phyloP scores from a whole-genome alignment of 1,140 invertebrate genomes.

The Pteromalus puparum region DNA sequence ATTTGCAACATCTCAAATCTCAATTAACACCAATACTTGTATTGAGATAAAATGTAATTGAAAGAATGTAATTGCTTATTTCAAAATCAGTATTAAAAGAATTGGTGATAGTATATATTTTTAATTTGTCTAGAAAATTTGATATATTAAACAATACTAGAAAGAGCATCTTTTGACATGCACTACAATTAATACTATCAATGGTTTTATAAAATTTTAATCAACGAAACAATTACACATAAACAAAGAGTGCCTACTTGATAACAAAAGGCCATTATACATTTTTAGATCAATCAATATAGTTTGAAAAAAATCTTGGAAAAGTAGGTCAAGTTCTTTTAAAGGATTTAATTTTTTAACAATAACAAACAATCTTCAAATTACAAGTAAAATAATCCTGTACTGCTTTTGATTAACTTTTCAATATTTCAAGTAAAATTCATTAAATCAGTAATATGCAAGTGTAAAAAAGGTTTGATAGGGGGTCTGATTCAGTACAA shows the following conservation, averaged over 20 bases:
- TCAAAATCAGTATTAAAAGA: constrained; percentile 48
- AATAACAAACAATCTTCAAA: background rate
- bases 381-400: background rate
- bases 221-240: constrained; percentile 33
- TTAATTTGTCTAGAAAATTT: constrained; percentile 10
- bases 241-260: constrained; percentile 47
- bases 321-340: background rate
- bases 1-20: constrained; percentile 6
- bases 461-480: constrained; percentile 36
- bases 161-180: constrained; percentile 22
- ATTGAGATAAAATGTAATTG: constrained; percentile 22
- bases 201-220: constrained; percentile 42
- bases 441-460: constrained; percentile 12
- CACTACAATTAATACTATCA: constrained; percentile 8
- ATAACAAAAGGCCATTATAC: constrained; percentile 1
- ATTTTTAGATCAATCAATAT: constrained; percentile 5
- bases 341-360: constrained; percentile 18
- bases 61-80: background rate
- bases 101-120: constrained; percentile 42
- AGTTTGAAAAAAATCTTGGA: constrained; percentile 14
- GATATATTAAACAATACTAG: background rate
- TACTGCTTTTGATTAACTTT: constrained; percentile 18
- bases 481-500: constrained; percentile 42
- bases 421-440: constrained; percentile 23
- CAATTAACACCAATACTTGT: constrained; percentile 5